phyloP scores from a whole-genome alignment of 2,113 vertebrate genomes.

The Penelope pileata region DNA sequence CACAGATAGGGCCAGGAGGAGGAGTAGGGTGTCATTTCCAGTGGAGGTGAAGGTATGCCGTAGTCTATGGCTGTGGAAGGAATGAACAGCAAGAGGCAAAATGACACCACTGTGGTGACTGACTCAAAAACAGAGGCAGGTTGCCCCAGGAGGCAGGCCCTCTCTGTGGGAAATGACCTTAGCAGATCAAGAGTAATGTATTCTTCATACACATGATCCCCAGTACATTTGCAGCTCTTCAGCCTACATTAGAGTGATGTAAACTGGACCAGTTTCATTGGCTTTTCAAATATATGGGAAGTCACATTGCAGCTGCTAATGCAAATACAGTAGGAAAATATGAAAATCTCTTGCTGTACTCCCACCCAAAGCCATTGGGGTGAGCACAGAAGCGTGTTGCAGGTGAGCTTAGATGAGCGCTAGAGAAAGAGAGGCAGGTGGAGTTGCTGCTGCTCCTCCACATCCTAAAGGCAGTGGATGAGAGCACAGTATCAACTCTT shows the following conservation, averaged over 20 bases:
- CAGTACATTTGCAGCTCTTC: not conserved
- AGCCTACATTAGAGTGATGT: not conserved
- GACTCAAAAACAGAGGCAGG: not conserved
- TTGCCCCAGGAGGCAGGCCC: not conserved
- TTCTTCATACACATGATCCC: slow-evolving; percentile 1
- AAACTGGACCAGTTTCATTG: not conserved
- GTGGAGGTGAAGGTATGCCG: not conserved
- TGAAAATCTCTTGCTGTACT: not conserved
- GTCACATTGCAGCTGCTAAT: not conserved
- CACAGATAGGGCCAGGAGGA: not conserved
- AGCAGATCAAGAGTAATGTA: not conserved
- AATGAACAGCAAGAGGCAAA: not conserved
- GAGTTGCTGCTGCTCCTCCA: not conserved
- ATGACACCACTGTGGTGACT: not conserved
- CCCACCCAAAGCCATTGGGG: not conserved
- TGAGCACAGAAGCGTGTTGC: not conserved
- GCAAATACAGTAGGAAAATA: not conserved
- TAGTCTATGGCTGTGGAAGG: not conserved
- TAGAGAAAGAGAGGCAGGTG: not conserved
- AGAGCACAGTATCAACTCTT: not conserved
- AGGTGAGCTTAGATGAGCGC: not conserved
- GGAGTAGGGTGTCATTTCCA: not conserved
- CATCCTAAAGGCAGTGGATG: not conserved
- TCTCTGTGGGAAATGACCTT: not conserved
- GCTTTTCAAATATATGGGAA: not conserved